Evolutionary conservation across 2,888 invertebrate genomes (phyloP).

Genomic region (Hofmannophila pseudospretella): DNA sequence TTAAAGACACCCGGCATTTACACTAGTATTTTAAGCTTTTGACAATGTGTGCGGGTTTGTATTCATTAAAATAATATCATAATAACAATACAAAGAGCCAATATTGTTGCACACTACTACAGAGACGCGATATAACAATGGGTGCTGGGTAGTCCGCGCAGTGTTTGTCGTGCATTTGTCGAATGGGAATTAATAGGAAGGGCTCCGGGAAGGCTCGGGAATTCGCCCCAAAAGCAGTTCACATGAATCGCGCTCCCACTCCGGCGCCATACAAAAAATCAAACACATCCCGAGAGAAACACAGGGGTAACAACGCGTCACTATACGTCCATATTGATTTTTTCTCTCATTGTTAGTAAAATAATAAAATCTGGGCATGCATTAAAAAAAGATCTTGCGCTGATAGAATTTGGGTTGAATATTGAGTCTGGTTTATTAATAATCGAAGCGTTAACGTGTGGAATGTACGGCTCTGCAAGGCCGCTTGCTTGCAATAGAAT

Average conservation of each 20-base stretch:
- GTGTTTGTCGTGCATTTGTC: slow-evolving; percentile 77
- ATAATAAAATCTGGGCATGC: slow-evolving; percentile 62
- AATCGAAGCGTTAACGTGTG: slow-evolving; percentile 75
- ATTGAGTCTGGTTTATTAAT: slow-evolving; percentile 72
- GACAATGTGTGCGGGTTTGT: slow-evolving; percentile 34
- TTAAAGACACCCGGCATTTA: slow-evolving; percentile 11
- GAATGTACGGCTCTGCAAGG: slow-evolving; percentile 73
- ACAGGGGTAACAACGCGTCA: slow-evolving; percentile 76
- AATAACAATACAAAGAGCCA: slow-evolving; percentile 46
- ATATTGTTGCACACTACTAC: slow-evolving; percentile 68
- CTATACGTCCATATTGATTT: slow-evolving; percentile 74
- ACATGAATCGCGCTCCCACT: slow-evolving; percentile 75
- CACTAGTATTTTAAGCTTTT: slow-evolving; percentile 15
- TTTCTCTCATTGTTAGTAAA: slow-evolving; percentile 73
- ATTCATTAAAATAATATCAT: slow-evolving; percentile 56
- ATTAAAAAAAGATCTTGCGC: slow-evolving; percentile 66
- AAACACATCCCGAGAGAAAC: slow-evolving; percentile 76
- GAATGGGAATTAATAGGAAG: slow-evolving; percentile 75
- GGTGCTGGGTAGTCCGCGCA: slow-evolving; percentile 54
- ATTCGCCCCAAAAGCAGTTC: slow-evolving; percentile 78
- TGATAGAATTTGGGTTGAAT: slow-evolving; percentile 68
- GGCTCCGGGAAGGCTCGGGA: slow-evolving; percentile 76
- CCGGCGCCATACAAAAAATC: slow-evolving; percentile 73
- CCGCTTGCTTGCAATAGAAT: slow-evolving; percentile 62
- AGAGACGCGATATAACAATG: slow-evolving; percentile 62